phyloP scores from a whole-genome alignment of 2,888 invertebrate species.

The Leistus spinibarbis region DNA sequence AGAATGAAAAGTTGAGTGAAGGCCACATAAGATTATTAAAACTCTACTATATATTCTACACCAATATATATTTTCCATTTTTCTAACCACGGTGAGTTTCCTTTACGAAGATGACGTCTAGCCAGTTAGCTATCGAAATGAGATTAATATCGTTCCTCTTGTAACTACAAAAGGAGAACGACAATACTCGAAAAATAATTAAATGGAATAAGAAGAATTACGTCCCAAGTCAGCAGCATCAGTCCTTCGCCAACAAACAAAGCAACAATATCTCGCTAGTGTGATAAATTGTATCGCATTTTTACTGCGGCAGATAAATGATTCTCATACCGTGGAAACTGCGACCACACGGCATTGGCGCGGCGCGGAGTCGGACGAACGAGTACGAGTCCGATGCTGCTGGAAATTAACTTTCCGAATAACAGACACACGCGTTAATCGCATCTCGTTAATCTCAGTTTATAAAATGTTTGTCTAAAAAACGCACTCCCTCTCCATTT shows the following conservation, averaged over 20 bases:
- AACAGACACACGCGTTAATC: constrained; percentile 32
- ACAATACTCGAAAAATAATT: background rate
- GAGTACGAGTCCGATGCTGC: constrained; percentile 6
- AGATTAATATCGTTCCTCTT: background rate
- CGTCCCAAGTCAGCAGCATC: background rate
- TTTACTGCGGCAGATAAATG: constrained; percentile 32
- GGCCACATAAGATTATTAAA: too few species aligned
- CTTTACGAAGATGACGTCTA: too few species aligned
- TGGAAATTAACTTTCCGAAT: constrained; percentile 33
- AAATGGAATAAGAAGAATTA: background rate
- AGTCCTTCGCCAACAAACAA: background rate
- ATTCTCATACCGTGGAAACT: constrained; percentile 7
- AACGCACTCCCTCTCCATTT: background rate
- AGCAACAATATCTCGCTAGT: constrained; percentile 15
- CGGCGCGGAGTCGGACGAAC: background rate
- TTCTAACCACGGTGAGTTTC: too few species aligned
- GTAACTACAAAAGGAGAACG: background rate
- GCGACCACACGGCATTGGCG: background rate
- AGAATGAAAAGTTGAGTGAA: too few species aligned
- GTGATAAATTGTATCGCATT: constrained; percentile 25
- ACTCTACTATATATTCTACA: too few species aligned
- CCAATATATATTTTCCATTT: too few species aligned
- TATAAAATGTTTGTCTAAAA: constrained; percentile 18
- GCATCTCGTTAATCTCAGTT: constrained; percentile 29
- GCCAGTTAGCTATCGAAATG: background rate